Conservation (phyloP, 2,888 invertebrate species). For the Dorcus hopei region DNA sequence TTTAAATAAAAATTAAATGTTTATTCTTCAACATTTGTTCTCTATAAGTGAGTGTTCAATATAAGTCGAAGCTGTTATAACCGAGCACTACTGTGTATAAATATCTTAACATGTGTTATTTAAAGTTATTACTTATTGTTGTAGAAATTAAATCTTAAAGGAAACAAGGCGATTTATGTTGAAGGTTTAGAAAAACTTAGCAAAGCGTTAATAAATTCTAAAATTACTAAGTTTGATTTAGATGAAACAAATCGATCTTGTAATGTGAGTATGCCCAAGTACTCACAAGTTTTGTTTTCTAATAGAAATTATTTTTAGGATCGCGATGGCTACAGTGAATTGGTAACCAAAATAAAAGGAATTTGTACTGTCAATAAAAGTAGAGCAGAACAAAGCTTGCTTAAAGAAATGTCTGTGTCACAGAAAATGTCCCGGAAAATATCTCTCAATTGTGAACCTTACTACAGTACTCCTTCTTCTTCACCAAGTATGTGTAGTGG, state of each 20-base stretch:
- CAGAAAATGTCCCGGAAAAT: conserved; percentile 37
- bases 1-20: too few species aligned
- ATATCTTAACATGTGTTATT: too few species aligned
- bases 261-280: conserved; percentile 36
- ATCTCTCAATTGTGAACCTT: conserved; percentile 42
- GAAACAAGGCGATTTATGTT: conserved; percentile 44
- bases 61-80: too few species aligned
- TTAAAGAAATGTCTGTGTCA: conserved; percentile 6
- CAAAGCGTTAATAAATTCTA: conserved; percentile 41
- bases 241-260: conserved; percentile 43
- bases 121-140: too few species aligned
- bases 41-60: too few species aligned
- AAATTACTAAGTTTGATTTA: conserved; percentile 41
- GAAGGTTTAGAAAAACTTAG: conserved; percentile 40
- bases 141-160: conserved; percentile 44
- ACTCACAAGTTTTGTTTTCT: background rate
- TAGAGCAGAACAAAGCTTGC: conserved; percentile 30
- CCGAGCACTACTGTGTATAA: too few species aligned
- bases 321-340: conserved; percentile 39
- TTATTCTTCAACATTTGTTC: too few species aligned
- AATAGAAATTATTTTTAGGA: conserved; percentile 29
- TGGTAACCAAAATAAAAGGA: conserved; percentile 41
- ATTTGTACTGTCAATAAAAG: conserved; percentile 43
- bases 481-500: conserved; percentile 30
- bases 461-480: conserved; percentile 26